A percentile compares a stretch with the other conserved stretches of the same genome.
Conservation (phyloP, 1,140 invertebrate species). For the Drosophila nannoptera region DNA sequence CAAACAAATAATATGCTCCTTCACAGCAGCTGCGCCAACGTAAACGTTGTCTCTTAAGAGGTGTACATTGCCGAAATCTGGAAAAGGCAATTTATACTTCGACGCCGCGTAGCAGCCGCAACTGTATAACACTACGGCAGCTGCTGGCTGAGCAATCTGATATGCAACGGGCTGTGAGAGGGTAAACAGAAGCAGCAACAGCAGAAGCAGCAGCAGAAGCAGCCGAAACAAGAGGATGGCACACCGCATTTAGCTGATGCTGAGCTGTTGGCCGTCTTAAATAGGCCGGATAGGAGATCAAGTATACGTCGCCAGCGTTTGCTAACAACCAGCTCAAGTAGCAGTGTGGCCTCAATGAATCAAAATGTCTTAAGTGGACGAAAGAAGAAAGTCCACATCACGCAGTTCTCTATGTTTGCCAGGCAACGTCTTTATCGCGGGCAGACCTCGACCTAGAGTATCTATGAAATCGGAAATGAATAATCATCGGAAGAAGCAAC, state of each 20-base stretch:
- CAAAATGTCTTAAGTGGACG: background rate
- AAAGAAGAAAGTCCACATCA: background rate
- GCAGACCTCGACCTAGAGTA: background rate
- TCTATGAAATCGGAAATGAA: background rate
- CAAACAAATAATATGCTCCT: conserved; percentile 6
- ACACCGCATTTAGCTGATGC: conserved; percentile 42
- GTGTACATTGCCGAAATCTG: conserved; percentile 41
- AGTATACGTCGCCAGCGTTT: background rate
- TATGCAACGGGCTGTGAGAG: background rate
- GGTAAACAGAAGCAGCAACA: background rate
- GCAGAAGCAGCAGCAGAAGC: background rate
- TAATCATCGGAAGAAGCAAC: conserved; percentile 21
- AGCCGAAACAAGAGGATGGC: conserved; percentile 8
- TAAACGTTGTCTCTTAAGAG: conserved; percentile 26
- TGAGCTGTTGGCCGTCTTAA: conserved; percentile 17
- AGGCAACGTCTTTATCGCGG: conserved; percentile 27
- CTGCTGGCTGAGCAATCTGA: conserved; percentile 39
- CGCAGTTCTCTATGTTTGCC: conserved; percentile 32
- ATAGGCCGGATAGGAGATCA: conserved; percentile 4
- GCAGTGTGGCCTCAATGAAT: conserved; percentile 6
- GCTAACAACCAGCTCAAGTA: conserved; percentile 12
- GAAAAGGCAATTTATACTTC: conserved; percentile 10
- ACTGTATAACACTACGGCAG: conserved; percentile 52
- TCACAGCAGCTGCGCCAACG: conserved; percentile 41
- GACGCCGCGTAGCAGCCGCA: conserved; percentile 16